Conservation (phyloP, 2,888 invertebrate genomes). For the Epistrophella euchroma region DNA sequence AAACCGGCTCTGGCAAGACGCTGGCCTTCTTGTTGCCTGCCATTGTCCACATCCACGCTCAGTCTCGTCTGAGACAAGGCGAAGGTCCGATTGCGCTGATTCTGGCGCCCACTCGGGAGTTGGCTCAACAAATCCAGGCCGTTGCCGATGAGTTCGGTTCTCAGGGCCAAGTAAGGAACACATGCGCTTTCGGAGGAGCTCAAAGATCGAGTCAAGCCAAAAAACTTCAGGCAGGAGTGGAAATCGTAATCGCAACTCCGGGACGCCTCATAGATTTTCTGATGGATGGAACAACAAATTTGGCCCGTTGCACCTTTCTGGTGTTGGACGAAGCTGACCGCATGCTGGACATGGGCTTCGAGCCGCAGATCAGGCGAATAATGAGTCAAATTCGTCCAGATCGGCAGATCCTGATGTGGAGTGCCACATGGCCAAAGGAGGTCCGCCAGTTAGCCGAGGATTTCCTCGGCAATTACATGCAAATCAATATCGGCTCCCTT, state of each 20-base stretch:
- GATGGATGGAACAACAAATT: conserved; percentile 89
- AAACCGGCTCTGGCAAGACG: conserved; percentile 90
- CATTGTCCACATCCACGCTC: conserved; percentile 92
- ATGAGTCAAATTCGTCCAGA: conserved; percentile 96
- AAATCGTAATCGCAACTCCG: conserved; percentile 95
- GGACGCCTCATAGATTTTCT: conserved; percentile 94
- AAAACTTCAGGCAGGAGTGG: conserved; percentile 90
- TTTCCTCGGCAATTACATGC: conserved; percentile 94
- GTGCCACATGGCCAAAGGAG: conserved; percentile 99
- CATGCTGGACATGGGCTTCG: conserved; percentile 99
- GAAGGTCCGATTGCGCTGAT: conserved; percentile 92
- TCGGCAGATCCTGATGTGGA: conserved; percentile 98
- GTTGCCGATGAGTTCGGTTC: conserved; percentile 93
- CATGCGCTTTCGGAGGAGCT: conserved; percentile 95
- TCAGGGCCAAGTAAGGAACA: conserved; percentile 89
- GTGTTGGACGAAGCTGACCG: conserved; percentile 96
- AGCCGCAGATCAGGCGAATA: conserved; percentile 97
- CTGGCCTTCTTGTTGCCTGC: conserved; percentile 90
- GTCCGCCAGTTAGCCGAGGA: conserved; percentile 96
- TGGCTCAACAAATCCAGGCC: conserved; percentile 92
- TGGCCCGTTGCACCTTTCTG: conserved; percentile 91
- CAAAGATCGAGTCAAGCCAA: conserved; percentile 90
- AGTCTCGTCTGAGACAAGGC: conserved; percentile 87
- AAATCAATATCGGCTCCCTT: conserved; percentile 94
- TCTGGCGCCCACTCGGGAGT: conserved; percentile 91